Conservation (phyloP, 2,113 vertebrate genomes). For the Larimichthys polyactis region DNA sequence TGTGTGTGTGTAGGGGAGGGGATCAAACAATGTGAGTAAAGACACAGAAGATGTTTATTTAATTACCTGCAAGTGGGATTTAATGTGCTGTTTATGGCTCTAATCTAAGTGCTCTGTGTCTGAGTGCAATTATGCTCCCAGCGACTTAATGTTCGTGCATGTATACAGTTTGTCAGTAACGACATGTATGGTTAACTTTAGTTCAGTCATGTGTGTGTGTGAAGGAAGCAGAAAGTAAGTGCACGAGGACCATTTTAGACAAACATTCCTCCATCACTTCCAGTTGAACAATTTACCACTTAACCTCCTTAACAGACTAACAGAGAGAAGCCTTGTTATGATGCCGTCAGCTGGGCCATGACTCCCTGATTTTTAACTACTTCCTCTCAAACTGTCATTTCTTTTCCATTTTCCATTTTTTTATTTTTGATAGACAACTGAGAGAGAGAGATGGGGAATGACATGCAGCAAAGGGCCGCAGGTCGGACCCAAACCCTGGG, state of each 20-base stretch:
- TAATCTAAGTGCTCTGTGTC: slow-evolving; percentile 2
- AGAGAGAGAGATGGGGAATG: too few relatives aligned
- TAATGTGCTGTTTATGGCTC: slow-evolving; percentile 39
- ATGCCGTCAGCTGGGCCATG: background rate
- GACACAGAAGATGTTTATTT: slow-evolving; percentile 29
- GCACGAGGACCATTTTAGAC: background rate
- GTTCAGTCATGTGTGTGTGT: background rate
- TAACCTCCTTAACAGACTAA: slow-evolving; percentile 23
- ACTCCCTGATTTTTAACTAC: background rate
- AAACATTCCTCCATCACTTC: slow-evolving; percentile 23
- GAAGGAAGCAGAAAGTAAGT: background rate
- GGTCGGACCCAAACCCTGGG: too few relatives aligned
- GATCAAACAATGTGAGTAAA: slow-evolving; percentile 3
- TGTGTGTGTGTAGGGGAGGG: too few relatives aligned
- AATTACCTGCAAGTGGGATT: slow-evolving; percentile 32
- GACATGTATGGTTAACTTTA: background rate
- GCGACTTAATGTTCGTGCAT: background rate
- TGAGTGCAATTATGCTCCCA: background rate
- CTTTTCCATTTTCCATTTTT: background rate
- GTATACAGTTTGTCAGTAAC: slow-evolving; percentile 1
- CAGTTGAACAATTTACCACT: slow-evolving; percentile 49
- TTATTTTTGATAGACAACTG: too few relatives aligned
- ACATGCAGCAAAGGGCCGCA: too few relatives aligned
- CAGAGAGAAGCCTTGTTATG: slow-evolving; percentile 32
- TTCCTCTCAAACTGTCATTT: slow-evolving; percentile 10